Evolutionary conservation across 1,140 invertebrate species (phyloP), one percentile per base, ranked within the genome.

Genomic region (Chionoecetes opilio): DNA sequence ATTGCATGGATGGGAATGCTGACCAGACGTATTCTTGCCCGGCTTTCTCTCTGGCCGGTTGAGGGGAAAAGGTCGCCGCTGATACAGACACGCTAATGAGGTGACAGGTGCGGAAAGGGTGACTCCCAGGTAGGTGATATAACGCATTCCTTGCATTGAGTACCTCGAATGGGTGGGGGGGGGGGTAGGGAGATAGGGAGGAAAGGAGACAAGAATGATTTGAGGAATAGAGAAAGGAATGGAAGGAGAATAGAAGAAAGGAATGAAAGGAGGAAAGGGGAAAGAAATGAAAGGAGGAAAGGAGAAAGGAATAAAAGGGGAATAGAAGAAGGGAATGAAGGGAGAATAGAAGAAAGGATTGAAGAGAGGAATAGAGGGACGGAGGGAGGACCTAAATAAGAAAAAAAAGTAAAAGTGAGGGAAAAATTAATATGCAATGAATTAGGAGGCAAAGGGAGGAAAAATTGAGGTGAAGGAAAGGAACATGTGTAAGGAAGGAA

Each of bases 11-110:
- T 2, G n/a, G 63, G 63, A n/a, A 75, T n/a, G n/a, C 21, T 75
- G 63, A n/a, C 63, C 63, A 75, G 6, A n/a, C 26, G 8, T 14
- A 2, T 75, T 75, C 0, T 26, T 75, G 11, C 21, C 0, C 11
- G 46, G 46, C 46, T 53, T n/a, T n/a, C 63, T 75, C 63, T 2
- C 63, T n/a, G 21, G 63, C 21, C 5, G 63, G 11, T n/a, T 26
- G 21, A 26, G 63, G 63, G 63, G 63, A 9, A 75, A 75, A 75
- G 63, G 63, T 75, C 63, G 63, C 63, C 63, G 21, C 63, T 75
- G 63, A 75, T 75, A 75, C 63, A 75, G 63, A 75, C 63, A 75
- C 63, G 63, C 63, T 75, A 75, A 75, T 75, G 63, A 75, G 63
- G 63, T n/a, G 63, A 75, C 63, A 75, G 63, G 63, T 75, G 63